phyloP scores from a whole-genome alignment of 1,140 invertebrate genomes.

The Lethocerus indicus region DNA sequence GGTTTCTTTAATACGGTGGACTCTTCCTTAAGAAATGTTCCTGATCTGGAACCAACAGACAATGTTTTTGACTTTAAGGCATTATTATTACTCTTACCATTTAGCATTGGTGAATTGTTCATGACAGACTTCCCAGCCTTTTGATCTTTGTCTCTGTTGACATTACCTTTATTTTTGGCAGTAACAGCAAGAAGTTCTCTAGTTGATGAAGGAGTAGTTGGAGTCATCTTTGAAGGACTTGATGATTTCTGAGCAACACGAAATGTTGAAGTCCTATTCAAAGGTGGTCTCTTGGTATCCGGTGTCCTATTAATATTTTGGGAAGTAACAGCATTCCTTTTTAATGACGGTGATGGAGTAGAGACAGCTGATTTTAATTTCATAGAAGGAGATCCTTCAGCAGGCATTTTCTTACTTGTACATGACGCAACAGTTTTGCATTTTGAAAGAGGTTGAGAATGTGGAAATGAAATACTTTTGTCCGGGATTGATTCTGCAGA shows the following conservation, averaged over 20 bases:
- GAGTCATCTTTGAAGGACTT: background rate
- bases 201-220: background rate
- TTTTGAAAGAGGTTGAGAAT: background rate
- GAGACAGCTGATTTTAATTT: background rate
- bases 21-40: background rate
- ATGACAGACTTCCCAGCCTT: background rate
- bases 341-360: constrained; percentile 2
- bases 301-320: background rate
- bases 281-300: background rate
- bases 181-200: background rate
- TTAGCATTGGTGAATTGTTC: background rate
- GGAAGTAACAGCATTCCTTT: constrained; percentile 1
- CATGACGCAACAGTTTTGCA: constrained; percentile 1
- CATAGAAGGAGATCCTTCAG: constrained; percentile 1
- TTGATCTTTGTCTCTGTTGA: too few species aligned
- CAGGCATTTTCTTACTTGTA: background rate
- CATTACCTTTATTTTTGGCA: too few species aligned
- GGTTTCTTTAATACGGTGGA: background rate
- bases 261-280: constrained; percentile 14
- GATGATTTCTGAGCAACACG: constrained; percentile 14
- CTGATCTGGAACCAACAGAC: background rate
- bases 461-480: background rate
- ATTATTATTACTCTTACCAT: background rate
- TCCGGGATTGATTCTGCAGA: too few species aligned
- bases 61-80: background rate